Evolutionary conservation across 2,888 invertebrate species (phyloP).

Genomic region (Eledone cirrhosa): DNA sequence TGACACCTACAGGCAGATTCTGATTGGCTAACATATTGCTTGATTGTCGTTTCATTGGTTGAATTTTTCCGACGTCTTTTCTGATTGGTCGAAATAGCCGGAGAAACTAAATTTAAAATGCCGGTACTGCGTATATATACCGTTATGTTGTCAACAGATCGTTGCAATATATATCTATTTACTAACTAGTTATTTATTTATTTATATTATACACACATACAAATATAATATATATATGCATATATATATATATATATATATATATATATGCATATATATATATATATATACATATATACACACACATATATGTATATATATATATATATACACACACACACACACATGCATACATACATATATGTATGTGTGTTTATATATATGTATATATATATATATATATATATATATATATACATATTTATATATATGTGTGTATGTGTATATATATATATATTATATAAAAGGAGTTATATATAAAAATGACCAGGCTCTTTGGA

Average conservation of each 20-base stretch:
- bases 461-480: too few species aligned
- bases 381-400: conserved; percentile 26
- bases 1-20: too few species aligned
- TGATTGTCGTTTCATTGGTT: too few species aligned
- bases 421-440: conserved; percentile 14
- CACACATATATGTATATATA: conserved; percentile 26
- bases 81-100: too few species aligned
- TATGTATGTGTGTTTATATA: conserved; percentile 25
- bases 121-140: too few species aligned
- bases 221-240: not conserved
- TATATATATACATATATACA: conserved; percentile 23
- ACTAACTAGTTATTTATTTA: not conserved
- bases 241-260: not conserved
- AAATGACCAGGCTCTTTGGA: not conserved
- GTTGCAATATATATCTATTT: too few species aligned
- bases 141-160: too few species aligned
- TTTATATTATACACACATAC: not conserved
- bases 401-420: conserved; percentile 24
- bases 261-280: conserved; percentile 2
- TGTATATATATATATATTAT: conserved; percentile 20
- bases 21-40: too few species aligned
- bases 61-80: too few species aligned
- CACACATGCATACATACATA: conserved; percentile 27
- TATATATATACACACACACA: conserved; percentile 27
- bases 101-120: too few species aligned